Percentiles rank a stretch among this genome's conserved stretches.
phyloP scores from a whole-genome alignment of 2,797 vertebrate species.

The Eptatretus atami region DNA sequence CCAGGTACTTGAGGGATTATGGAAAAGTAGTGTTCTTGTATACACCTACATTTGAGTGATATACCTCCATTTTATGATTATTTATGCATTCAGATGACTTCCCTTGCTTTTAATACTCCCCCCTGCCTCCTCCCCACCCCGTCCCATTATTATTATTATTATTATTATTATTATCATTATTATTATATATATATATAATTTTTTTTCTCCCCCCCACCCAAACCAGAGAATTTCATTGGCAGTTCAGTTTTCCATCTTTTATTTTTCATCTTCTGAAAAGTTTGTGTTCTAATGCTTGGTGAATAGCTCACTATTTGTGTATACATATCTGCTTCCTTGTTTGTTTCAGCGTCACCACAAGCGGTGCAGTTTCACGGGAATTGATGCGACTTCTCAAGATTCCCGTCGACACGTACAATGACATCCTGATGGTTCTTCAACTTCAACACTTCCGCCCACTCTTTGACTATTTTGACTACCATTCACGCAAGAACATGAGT shows the following conservation, averaged over 20 bases:
- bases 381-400: conserved; percentile 82
- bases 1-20: no score
- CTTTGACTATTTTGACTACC: conserved; percentile 92
- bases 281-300: background rate
- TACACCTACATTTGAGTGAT: no score
- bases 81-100: no score
- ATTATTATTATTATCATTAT: no score
- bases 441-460: conserved; percentile 84
- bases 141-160: no score
- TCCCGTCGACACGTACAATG: conserved; percentile 84
- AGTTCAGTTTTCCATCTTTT: background rate
- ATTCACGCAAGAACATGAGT: conserved; percentile 92
- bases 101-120: no score
- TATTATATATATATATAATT: no score
- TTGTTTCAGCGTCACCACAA: conserved; percentile 53
- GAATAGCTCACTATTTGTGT: background rate
- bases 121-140: no score
- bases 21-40: no score
- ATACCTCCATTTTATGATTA: no score
- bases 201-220: no score
- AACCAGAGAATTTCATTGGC: background rate
- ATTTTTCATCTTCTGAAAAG: conserved; percentile 2
- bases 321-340: conserved; percentile 9
- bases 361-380: conserved; percentile 87
- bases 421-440: conserved; percentile 63